These are phyloP conservation scores for Athripsodes cinereus DNA, from an alignment of 2,888 invertebrate species.

Conservation along the genomic window DNA sequence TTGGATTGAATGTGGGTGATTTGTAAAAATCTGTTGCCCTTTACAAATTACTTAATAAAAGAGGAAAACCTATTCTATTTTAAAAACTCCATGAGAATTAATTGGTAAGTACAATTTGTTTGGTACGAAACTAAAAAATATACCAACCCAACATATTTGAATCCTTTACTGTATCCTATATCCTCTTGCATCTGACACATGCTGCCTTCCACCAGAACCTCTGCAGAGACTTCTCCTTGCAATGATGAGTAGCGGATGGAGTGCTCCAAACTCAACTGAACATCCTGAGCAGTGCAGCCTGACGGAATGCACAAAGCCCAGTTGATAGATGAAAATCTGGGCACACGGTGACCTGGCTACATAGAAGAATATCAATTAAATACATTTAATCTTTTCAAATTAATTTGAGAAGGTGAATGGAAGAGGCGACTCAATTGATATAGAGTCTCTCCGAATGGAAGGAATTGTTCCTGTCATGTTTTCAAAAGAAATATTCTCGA, in stretches of 20 bases:
- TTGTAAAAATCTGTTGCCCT: too few species aligned
- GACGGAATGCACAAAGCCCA: constrained; percentile 66
- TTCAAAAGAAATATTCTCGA: too few species aligned
- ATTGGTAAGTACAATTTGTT: background rate
- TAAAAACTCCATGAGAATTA: too few species aligned
- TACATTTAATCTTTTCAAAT: too few species aligned
- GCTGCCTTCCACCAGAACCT: constrained; percentile 51
- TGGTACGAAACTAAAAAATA: background rate
- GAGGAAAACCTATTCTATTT: too few species aligned
- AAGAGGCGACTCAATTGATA: too few species aligned
- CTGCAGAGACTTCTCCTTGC: constrained; percentile 50
- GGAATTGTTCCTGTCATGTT: too few species aligned
- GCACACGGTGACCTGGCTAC: constrained; percentile 65
- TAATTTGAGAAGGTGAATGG: too few species aligned
- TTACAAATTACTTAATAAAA: too few species aligned
- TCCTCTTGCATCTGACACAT: constrained; percentile 53
- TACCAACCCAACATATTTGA: constrained; percentile 47
- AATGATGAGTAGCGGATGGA: constrained; percentile 44
- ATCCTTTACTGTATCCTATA: constrained; percentile 39
- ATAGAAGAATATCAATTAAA: too few species aligned
- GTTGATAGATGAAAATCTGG: constrained; percentile 58
- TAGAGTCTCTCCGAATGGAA: too few species aligned
- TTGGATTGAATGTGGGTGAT: too few species aligned
- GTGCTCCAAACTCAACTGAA: constrained; percentile 50
- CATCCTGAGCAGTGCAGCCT: constrained; percentile 52